A percentile compares a stretch with the other conserved stretches of the same genome.
phyloP scores from a whole-genome alignment of 2,888 invertebrate genomes.

The Chaetogeoica ovagalla region DNA sequence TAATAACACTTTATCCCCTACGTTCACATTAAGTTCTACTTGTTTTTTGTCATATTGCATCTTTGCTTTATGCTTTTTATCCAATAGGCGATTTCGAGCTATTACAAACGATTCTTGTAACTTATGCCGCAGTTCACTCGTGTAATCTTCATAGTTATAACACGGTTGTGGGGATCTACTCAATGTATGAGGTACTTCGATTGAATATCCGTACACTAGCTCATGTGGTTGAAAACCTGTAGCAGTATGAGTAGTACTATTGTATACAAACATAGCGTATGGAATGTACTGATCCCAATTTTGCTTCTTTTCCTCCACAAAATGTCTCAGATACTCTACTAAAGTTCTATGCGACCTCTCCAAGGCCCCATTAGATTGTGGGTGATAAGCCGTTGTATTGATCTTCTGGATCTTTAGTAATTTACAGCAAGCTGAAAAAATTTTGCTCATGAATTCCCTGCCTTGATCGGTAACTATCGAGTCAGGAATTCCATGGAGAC shows the following conservation, averaged over 20 bases:
- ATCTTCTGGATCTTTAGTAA: conserved; percentile 1
- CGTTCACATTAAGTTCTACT: not conserved
- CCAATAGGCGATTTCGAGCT: not conserved
- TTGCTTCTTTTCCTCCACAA: not conserved
- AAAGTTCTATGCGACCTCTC: not conserved
- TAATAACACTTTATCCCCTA: not conserved
- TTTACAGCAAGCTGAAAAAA: not conserved
- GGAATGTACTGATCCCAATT: conserved; percentile 1
- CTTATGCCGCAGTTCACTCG: not conserved
- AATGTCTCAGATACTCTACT: not conserved
- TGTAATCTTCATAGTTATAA: too few species aligned
- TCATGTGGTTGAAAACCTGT: not conserved
- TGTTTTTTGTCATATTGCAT: not conserved
- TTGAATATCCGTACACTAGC: not conserved
- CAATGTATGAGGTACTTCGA: not conserved
- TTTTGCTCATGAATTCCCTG: not conserved
- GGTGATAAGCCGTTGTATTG: not conserved
- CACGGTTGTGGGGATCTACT: not conserved
- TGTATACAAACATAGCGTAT: conserved; percentile 10
- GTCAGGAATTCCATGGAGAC: not conserved
- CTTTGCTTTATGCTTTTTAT: conserved; percentile 5
- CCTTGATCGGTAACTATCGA: not conserved
- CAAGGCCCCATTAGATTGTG: not conserved
- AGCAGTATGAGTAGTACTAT: not conserved
- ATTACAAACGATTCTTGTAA: not conserved